phyloP scores from a whole-genome alignment of 2,797 vertebrate species.

The Coccyzus lansbergi region DNA sequence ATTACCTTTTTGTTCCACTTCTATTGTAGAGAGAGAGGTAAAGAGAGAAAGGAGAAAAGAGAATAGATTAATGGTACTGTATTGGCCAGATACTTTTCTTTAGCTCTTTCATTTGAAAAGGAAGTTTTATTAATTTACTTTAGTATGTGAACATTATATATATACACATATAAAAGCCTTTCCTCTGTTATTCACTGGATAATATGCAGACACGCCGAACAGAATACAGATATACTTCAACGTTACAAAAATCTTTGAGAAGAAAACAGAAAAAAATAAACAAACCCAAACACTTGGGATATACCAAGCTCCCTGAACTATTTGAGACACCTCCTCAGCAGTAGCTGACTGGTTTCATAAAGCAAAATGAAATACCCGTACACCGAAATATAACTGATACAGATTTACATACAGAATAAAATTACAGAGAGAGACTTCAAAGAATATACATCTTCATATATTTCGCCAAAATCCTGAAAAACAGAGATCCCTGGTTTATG shows the following conservation, averaged over 20 bases:
- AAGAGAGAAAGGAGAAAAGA: conserved; percentile 86
- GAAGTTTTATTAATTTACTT: conserved; percentile 73
- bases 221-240: conserved; percentile 46
- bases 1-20: conserved; percentile 99
- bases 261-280: neutral
- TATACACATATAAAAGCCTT: conserved; percentile 16
- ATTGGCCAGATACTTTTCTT: conserved; percentile 80
- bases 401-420: neutral
- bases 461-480: conserved; percentile 29
- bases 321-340: neutral
- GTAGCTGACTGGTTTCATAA: neutral
- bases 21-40: conserved; percentile 91
- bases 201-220: conserved; percentile 31
- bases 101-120: conserved; percentile 78
- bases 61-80: conserved; percentile 85
- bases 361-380: conserved; percentile 24
- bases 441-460: neutral
- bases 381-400: neutral
- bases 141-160: conserved; percentile 59
- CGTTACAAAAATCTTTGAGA: conserved; percentile 29
- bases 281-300: neutral
- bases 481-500: neutral
- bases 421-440: neutral
- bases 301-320: neutral
- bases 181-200: conserved; percentile 26